phyloP scores from a whole-genome alignment of 2,888 invertebrate species.

The Furcula furcula region DNA sequence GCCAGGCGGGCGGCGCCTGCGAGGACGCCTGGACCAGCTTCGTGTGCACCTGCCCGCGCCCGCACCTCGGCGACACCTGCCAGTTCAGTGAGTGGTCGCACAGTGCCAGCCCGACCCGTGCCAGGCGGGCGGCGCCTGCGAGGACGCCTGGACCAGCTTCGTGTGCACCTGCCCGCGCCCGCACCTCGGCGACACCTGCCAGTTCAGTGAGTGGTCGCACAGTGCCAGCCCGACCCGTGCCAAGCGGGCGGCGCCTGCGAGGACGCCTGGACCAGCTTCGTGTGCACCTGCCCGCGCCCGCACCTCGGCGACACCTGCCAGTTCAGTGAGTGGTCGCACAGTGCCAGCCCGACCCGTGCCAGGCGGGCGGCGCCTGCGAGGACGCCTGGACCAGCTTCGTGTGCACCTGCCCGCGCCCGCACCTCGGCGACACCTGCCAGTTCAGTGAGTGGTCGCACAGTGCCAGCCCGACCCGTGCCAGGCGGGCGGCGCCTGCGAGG shows the following conservation, averaged over 20 bases:
- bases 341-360: no score
- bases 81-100: slow-evolving; percentile 88
- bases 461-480: no score
- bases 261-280: no score
- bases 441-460: neutral
- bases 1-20: slow-evolving; percentile 92
- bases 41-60: slow-evolving; percentile 92
- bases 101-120: slow-evolving; percentile 94
- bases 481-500: neutral
- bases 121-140: slow-evolving; percentile 91
- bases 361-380: neutral
- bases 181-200: slow-evolving; percentile 92
- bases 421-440: slow-evolving; percentile 24
- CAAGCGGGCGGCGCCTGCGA: neutral
- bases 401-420: neutral
- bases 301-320: slow-evolving; percentile 24
- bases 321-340: neutral
- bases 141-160: slow-evolving; percentile 94
- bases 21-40: slow-evolving; percentile 94
- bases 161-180: slow-evolving; percentile 94
- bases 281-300: neutral
- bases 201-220: slow-evolving; percentile 87
- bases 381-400: no score
- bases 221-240: no score
- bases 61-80: slow-evolving; percentile 92